phyloP scores from a whole-genome alignment of 2,888 invertebrate genomes.

The Lycaena phlaeas region DNA sequence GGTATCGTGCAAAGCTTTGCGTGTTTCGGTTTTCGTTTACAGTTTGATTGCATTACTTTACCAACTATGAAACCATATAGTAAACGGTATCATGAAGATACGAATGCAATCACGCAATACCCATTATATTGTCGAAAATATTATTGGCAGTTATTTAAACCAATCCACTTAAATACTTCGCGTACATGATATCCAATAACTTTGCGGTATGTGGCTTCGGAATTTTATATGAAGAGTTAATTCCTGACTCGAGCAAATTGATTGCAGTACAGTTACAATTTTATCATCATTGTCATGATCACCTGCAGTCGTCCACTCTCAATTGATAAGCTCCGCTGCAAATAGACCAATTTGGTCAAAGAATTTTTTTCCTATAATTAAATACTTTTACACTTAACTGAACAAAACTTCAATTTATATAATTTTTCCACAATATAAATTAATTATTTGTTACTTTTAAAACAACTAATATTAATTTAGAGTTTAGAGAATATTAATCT shows the following conservation, averaged over 20 bases:
- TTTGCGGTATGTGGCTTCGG: not conserved
- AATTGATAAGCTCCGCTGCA: too few relatives aligned
- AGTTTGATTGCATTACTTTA: conserved; percentile 6
- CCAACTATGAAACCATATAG: conserved; percentile 4
- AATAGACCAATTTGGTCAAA: too few relatives aligned
- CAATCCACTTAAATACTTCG: not conserved
- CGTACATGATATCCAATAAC: not conserved
- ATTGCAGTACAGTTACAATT: too few relatives aligned
- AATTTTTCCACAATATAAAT: too few relatives aligned
- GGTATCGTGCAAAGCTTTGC: conserved; percentile 5
- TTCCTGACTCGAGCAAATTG: not conserved
- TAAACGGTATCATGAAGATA: conserved; percentile 13
- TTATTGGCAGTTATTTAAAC: not conserved
- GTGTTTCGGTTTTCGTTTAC: conserved; percentile 9
- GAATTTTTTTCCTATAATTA: too few relatives aligned
- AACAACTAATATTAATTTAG: too few relatives aligned
- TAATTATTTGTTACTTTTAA: too few relatives aligned
- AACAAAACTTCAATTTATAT: too few relatives aligned
- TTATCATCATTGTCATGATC: too few relatives aligned
- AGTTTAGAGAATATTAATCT: too few relatives aligned
- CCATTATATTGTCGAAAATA: conserved; percentile 10
- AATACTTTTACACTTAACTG: too few relatives aligned
- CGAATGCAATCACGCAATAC: conserved; percentile 16
- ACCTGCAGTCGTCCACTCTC: too few relatives aligned
- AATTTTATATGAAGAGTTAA: not conserved